Percentiles rank a stretch among this genome's conserved stretches.
phyloP scores from a whole-genome alignment of 2,888 invertebrate species.

The Cyclophora albipunctata region DNA sequence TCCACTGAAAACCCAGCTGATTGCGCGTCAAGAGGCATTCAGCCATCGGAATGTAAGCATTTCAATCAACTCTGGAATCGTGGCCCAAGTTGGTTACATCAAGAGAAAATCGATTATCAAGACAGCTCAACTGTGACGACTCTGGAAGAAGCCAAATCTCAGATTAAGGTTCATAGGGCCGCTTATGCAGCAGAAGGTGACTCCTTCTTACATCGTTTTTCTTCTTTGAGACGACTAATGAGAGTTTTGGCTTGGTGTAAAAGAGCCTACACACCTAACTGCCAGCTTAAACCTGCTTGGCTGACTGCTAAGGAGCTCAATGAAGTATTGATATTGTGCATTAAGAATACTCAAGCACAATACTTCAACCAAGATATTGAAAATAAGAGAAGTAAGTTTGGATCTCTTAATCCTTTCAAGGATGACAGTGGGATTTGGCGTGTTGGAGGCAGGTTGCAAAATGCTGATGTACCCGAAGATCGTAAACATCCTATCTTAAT shows the following conservation, averaged over 20 bases:
- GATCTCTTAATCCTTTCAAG: slow-evolving; percentile 13
- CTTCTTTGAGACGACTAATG: too few relatives aligned
- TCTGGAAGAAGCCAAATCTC: too few relatives aligned
- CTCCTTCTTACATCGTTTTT: too few relatives aligned
- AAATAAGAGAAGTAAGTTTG: too few relatives aligned
- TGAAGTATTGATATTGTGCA: slow-evolving; percentile 12
- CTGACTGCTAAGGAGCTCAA: too few relatives aligned
- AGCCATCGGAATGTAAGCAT: slow-evolving; percentile 1
- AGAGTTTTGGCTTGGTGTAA: too few relatives aligned
- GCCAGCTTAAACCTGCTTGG: too few relatives aligned
- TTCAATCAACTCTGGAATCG: neutral
- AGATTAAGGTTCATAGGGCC: too few relatives aligned
- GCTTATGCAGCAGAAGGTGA: too few relatives aligned
- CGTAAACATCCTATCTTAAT: slow-evolving; percentile 14
- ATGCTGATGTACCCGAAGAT: slow-evolving; percentile 4
- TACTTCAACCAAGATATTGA: slow-evolving; percentile 3
- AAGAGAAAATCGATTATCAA: neutral
- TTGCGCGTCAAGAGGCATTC: slow-evolving; percentile 11
- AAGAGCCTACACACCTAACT: too few relatives aligned
- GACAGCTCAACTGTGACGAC: neutral
- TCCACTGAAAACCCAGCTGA: slow-evolving; percentile 17
- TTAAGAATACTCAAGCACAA: slow-evolving; percentile 2
- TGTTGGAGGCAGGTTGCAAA: slow-evolving; percentile 9
- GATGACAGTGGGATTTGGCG: slow-evolving; percentile 16
- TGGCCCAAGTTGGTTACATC: slow-evolving; percentile 1